Percentiles rank a stretch among this genome's conserved stretches.
Evolutionary conservation across 2,113 vertebrate species (phyloP).

Genomic region (Labeo rohita): DNA sequence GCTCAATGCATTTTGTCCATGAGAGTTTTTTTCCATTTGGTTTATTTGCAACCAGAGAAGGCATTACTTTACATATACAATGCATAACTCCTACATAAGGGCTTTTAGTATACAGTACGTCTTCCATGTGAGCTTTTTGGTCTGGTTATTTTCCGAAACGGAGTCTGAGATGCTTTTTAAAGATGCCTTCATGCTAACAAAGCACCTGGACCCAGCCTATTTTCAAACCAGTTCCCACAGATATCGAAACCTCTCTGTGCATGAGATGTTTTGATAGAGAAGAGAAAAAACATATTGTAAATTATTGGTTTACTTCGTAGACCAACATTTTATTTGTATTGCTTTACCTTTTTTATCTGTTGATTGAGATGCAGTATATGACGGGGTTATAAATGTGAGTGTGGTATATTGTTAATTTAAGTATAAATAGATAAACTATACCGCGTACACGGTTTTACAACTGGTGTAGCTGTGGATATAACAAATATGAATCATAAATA

Average conservation of each 20-base stretch:
- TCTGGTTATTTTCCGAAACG: slow-evolving; percentile 50
- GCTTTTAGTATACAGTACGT: slow-evolving; percentile 58
- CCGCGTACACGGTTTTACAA: slow-evolving; percentile 56
- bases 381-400: slow-evolving; percentile 49
- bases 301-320: slow-evolving; percentile 60
- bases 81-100: slow-evolving; percentile 60
- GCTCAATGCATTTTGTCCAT: slow-evolving; percentile 39
- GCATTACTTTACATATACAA: slow-evolving; percentile 49
- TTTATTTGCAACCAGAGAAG: slow-evolving; percentile 44
- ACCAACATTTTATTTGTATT: slow-evolving; percentile 64
- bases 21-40: slow-evolving; percentile 24
- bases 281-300: slow-evolving; percentile 54
- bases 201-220: slow-evolving; percentile 59
- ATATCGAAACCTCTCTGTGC: slow-evolving; percentile 71
- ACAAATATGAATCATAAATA: slow-evolving; percentile 63
- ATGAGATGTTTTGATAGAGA: slow-evolving; percentile 66
- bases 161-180: slow-evolving; percentile 49
- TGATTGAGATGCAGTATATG: slow-evolving; percentile 59
- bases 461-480: slow-evolving; percentile 60
- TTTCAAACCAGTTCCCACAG: slow-evolving; percentile 68
- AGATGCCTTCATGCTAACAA: slow-evolving; percentile 56
- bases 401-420: slow-evolving; percentile 59
- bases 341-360: slow-evolving; percentile 63
- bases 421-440: slow-evolving; percentile 63
- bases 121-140: slow-evolving; percentile 57